Evolutionary conservation across 2,888 invertebrate genomes (phyloP), one percentile per base, ranked within the genome.

Genomic region (Chymomyza fuscimana): DNA sequence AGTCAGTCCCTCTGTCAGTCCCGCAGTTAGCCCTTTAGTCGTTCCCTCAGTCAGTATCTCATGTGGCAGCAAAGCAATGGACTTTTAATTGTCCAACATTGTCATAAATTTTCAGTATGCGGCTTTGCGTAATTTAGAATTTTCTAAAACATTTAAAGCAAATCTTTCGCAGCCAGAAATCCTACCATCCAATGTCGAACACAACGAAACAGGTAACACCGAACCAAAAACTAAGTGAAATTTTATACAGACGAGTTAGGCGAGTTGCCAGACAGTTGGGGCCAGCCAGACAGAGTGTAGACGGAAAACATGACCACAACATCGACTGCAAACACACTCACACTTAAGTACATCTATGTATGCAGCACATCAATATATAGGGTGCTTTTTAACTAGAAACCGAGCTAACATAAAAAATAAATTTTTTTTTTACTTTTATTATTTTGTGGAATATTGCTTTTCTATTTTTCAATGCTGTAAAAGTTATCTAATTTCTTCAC

Each of bases 101-200:
- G 79, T 69, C 76, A 84, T 85, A 85, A 84, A 84, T 85, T 80
- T 73, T 73, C 64, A 46, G 66, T 58, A 67, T 29, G 69, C 60
- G 69, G 40, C 60, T 60, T 65, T 76, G 85, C 83, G 69, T 77
- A 75, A 82, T 85, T 83, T 85, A 68, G 81, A 69, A 69, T 70
- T 81, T 82, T 85, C 78, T 76, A 74, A 74, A 62, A 81, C 83
- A 83, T 81, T 83, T 73, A 78, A 81, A 73, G 74, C 77, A 80
- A 82, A 83, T 83, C 82, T 82, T 70, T 69, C 72, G 67, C 65
- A 75, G 74, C 59, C 15, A 19, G 5, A 54, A 19, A 19, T 54
- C 5, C 54, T 19, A 22, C 22, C 5, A 32, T 25, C 36, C 36
- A 46, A 46, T 46, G 40, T 46, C 12, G 40, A 15, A 46, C 12